Base-by-base conservation (phyloP, 2,888 invertebrate species). In the Pachliopta kotzebuea region DNA sequence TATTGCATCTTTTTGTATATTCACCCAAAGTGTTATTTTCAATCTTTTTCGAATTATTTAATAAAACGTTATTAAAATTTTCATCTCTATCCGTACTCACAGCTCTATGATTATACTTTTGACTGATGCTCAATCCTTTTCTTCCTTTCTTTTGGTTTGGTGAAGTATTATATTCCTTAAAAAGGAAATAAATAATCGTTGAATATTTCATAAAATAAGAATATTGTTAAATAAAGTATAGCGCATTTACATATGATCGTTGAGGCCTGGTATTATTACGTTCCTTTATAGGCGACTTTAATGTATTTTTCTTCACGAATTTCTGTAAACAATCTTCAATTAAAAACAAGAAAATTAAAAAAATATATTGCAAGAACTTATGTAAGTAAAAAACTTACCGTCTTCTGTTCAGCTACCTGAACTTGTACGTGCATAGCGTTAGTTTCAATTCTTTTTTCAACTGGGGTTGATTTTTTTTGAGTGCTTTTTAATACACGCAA, bases 221-320 rank as follows among this genome's bases (percentile, higher is more conserved):
- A 21, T 11, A 52, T 21, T 21, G 6, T 52, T 23, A 21, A 52
- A 18, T 45, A n/a, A 18, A 45, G 11, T n/a, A 18, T 45, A 52
- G 21, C 21, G 9, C 50, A 76, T 84, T 80, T 68, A 90, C 88
- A 74, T 83, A 69, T 65, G 73, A 68, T 24, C 74, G 76, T 69
- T 79, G 75, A 31, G 86, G 73, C 17, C 84, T 74, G 72, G 80
- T 84, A 18, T 73, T 74, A 29, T 87, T 77, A 56, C 85, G 86
- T n/a, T 85, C 73, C 73, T 87, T 85, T 79, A 86, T 86, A 18
- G 71, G 45, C 68, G 71, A 45, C 68, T 78, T 81, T 18, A 87
- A 74, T 67, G 87, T 84, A 73, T 80, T 78, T 72, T 82, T 86
- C 69, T 84, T 87, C 1, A 6, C 85, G 74, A 6, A 77, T 74